Conservation (phyloP, 2,888 invertebrate species). For the Sisyra nigra region DNA sequence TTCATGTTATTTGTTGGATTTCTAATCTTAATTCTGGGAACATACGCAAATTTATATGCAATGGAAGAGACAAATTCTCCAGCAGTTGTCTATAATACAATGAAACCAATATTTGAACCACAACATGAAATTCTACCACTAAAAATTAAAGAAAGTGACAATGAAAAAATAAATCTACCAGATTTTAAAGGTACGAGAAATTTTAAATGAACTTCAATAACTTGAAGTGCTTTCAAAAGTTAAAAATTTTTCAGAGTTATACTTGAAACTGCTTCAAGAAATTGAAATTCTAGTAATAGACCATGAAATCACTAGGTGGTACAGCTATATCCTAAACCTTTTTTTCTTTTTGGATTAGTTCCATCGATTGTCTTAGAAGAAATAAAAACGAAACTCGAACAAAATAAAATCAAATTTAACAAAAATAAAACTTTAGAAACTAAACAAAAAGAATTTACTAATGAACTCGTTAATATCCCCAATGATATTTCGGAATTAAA, state of each 20-base stretch:
- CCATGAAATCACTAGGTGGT: too few species aligned
- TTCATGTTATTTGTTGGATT: slow-evolving; percentile 64
- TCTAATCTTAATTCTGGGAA: slow-evolving; percentile 78
- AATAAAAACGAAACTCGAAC: slow-evolving; percentile 37
- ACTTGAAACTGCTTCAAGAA: too few species aligned
- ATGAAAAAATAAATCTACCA: too few species aligned
- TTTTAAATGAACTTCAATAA: too few species aligned
- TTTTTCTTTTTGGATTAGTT: not conserved
- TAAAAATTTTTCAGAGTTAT: too few species aligned
- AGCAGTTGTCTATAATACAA: slow-evolving; percentile 13
- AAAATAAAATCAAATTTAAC: slow-evolving; percentile 28
- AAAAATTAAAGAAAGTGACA: slow-evolving; percentile 4
- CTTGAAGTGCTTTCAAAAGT: too few species aligned
- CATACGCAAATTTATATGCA: slow-evolving; percentile 72
- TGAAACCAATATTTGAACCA: too few species aligned
- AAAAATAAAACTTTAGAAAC: slow-evolving; percentile 14
- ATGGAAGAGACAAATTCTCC: slow-evolving; percentile 40
- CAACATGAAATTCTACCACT: slow-evolving; percentile 9
- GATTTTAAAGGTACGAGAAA: too few species aligned
- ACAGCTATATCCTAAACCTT: too few species aligned
- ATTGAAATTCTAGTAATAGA: too few species aligned
- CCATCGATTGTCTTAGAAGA: slow-evolving; percentile 12
- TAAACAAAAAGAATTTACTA: slow-evolving; percentile 7
- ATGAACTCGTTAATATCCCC: slow-evolving; percentile 3
- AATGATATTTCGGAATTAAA: slow-evolving; percentile 8